Evolutionary conservation across 2,113 vertebrate genomes (phyloP).

Genomic region (Bungarus multicinctus): DNA sequence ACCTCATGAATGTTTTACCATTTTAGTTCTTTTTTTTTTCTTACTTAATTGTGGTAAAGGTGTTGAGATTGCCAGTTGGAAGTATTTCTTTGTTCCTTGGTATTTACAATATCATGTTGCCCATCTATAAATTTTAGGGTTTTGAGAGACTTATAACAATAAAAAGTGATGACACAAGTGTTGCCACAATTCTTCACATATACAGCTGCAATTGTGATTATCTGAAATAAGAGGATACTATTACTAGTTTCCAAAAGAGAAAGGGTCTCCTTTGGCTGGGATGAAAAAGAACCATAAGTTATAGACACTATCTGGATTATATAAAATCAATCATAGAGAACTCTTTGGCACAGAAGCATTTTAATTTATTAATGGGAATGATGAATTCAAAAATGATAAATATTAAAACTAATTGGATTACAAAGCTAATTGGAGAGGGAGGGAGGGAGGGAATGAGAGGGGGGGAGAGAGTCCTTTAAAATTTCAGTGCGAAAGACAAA

Average conservation of each 20-base stretch:
- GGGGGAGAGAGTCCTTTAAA: constrained; percentile 57
- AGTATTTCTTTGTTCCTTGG: neutral
- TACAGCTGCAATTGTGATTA: constrained; percentile 26
- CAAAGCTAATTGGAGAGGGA: constrained; percentile 53
- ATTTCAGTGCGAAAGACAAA: constrained; percentile 45
- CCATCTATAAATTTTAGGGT: neutral
- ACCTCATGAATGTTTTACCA: neutral
- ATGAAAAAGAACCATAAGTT: constrained; percentile 2
- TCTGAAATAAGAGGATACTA: constrained; percentile 15
- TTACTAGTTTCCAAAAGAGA: constrained; percentile 16
- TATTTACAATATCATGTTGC: neutral
- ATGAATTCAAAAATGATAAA: constrained; percentile 55
- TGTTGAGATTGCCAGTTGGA: neutral
- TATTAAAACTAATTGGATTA: constrained; percentile 60
- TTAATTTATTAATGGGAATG: constrained; percentile 62
- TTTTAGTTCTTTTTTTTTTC: neutral
- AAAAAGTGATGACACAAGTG: neutral
- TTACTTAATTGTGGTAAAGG: neutral
- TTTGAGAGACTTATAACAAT: neutral
- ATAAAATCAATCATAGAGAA: constrained; percentile 16
- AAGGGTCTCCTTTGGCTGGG: constrained; percentile 1
- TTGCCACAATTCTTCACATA: neutral
- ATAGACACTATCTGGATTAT: constrained; percentile 21
- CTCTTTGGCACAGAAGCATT: constrained; percentile 30
- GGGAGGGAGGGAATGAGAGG: constrained; percentile 44